Percentiles rank a stretch among this genome's conserved stretches.
These are phyloP conservation scores for Adelphocoris suturalis DNA, from an alignment of 2,888 invertebrate species.

Conservation along the genomic window DNA sequence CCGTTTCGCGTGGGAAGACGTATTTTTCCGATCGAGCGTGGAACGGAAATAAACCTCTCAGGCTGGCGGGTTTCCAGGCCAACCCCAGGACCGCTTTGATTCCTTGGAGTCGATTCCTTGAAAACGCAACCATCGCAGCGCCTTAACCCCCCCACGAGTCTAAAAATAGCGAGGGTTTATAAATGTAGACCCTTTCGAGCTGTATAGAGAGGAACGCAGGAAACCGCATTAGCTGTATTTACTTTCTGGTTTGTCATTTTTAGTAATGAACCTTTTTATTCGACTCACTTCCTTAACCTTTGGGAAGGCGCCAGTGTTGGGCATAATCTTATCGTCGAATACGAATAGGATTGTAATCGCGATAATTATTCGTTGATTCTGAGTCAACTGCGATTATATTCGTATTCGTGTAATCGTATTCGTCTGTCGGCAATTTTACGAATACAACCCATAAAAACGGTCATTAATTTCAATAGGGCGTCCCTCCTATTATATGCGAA, in stretches of 20 bases:
- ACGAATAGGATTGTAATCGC: too few species aligned
- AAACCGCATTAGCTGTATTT: background rate
- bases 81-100: conserved; percentile 34
- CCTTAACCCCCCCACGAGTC: background rate
- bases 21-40: conserved; percentile 37
- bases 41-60: conserved; percentile 11
- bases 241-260: background rate
- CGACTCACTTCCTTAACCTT: too few species aligned
- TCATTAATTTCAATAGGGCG: too few species aligned
- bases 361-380: too few species aligned
- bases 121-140: background rate
- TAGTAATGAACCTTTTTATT: too few species aligned
- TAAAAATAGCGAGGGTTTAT: conserved; percentile 12
- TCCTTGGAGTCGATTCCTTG: conserved; percentile 16
- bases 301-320: too few species aligned
- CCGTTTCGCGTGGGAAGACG: background rate
- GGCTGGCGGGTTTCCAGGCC: conserved; percentile 48
- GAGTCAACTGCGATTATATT: too few species aligned
- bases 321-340: too few species aligned
- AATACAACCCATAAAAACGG: too few species aligned
- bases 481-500: too few species aligned
- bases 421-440: too few species aligned
- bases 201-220: background rate
- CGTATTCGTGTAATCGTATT: too few species aligned
- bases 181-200: background rate